A percentile compares a stretch with the other conserved stretches of the same genome.
Conservation (phyloP, 1,140 invertebrate species). For the Euura saliciscinereae region DNA sequence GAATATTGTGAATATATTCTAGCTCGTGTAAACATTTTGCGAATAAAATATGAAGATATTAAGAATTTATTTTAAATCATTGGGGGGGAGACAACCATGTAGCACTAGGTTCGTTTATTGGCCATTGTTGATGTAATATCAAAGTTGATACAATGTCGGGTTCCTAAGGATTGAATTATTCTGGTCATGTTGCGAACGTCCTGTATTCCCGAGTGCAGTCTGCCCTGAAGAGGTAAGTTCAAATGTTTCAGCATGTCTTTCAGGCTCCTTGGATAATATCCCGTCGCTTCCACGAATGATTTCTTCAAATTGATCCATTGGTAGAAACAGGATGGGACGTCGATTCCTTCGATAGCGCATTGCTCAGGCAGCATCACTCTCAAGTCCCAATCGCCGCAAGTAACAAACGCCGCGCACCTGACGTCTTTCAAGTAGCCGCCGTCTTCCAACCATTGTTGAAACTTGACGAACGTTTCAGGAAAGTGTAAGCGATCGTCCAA, state of each 20-base stretch:
- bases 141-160: conserved; percentile 34
- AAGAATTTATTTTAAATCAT: too few relatives aligned
- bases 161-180: conserved; percentile 38
- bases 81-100: too few relatives aligned
- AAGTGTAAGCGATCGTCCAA: conserved; percentile 51
- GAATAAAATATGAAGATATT: too few relatives aligned
- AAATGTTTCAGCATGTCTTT: conserved; percentile 42
- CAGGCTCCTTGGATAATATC: conserved; percentile 47
- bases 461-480: conserved; percentile 44
- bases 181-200: conserved; percentile 49
- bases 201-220: conserved; percentile 50
- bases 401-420: conserved; percentile 58
- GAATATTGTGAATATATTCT: too few relatives aligned
- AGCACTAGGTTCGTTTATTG: too few relatives aligned
- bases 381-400: conserved; percentile 72
- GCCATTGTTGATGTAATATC: conserved; percentile 33
- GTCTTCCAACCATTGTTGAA: conserved; percentile 48
- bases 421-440: conserved; percentile 38
- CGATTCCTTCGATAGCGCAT: conserved; percentile 57
- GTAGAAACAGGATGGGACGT: conserved; percentile 58
- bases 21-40: too few relatives aligned
- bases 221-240: conserved; percentile 40
- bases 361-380: conserved; percentile 65
- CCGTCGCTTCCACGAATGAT: conserved; percentile 38
- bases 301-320: conserved; percentile 70